These are phyloP conservation scores for Drosophila nr. fundita DNA, from an alignment of 2,888 invertebrate species.

Conservation along the genomic window DNA sequence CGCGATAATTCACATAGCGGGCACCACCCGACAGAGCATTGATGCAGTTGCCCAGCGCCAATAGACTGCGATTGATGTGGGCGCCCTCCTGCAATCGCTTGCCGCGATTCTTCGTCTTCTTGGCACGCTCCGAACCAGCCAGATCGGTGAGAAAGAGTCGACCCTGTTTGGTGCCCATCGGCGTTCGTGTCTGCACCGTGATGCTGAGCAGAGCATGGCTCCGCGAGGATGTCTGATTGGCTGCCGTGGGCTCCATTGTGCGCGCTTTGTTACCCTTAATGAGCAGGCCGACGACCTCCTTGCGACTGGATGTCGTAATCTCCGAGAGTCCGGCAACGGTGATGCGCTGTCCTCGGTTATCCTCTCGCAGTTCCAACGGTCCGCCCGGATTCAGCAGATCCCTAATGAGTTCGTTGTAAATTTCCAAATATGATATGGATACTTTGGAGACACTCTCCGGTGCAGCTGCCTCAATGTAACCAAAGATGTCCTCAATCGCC, in stretches of 20 bases:
- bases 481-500: slow-evolving; percentile 85
- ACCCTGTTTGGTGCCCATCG: slow-evolving; percentile 87
- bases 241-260: slow-evolving; percentile 97
- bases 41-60: slow-evolving; percentile 97
- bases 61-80: slow-evolving; percentile 95
- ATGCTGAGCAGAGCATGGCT: slow-evolving; percentile 97
- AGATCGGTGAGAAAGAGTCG: slow-evolving; percentile 96
- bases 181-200: slow-evolving; percentile 87
- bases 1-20: slow-evolving; percentile 96
- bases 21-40: slow-evolving; percentile 95
- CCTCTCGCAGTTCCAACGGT: slow-evolving; percentile 95
- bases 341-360: slow-evolving; percentile 91
- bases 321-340: slow-evolving; percentile 96
- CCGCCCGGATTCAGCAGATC: slow-evolving; percentile 95
- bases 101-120: slow-evolving; percentile 94
- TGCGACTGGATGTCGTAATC: slow-evolving; percentile 93
- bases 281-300: slow-evolving; percentile 93
- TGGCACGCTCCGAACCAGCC: slow-evolving; percentile 97
- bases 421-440: slow-evolving; percentile 97
- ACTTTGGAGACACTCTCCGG: slow-evolving; percentile 84
- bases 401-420: slow-evolving; percentile 97
- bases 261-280: slow-evolving; percentile 95
- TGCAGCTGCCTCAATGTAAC: slow-evolving; percentile 82
- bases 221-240: slow-evolving; percentile 96
- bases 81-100: slow-evolving; percentile 96